Evolutionary conservation across 2,797 vertebrate species (phyloP), one percentile per base, ranked within the genome.

Genomic region (Bufotes viridis): DNA sequence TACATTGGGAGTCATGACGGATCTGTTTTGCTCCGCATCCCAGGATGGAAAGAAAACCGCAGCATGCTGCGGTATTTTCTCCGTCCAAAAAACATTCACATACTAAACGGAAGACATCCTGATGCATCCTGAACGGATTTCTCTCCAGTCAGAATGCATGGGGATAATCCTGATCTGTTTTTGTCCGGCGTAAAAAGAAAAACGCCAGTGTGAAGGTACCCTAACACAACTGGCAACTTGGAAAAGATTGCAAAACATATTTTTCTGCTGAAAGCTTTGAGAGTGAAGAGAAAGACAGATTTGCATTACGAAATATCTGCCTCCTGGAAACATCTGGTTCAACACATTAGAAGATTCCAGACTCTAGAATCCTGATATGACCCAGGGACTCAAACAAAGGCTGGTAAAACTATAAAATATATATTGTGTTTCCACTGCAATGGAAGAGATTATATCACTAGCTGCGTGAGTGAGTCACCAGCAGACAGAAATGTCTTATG

Each of bases 381-480:
- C 82, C 82, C 29, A 74, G 20, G 20, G 29, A 61, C 70, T 24
- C 20, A 65, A 15, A 85, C 72, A 58, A 34, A 81, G 24, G 22
- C 78, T 87, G 51, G 49, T 60, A 51, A 60, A 61, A 60, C 70
- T 24, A 24, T 78, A 65, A 79, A 86, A 86, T 53, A 70, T 78
- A 79, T 65, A 49, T 80, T 51, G 51, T 49, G 34, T 88, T 88
- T 81, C 76, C 75, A 49, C 42, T 55, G 75, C 51, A 49, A 61
- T 72, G 74, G 87, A 78, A 87, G n/a, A 72, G 24, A 87, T 88
- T 81, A 76, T 76, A 76, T 88, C 67, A 63, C 75, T 78, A 88
- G 61, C 18, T 51, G 57, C 78, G 65, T 26, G n/a, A 72, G 58
- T 74, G 82, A 84, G 82, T 88, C 82, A 84, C 29, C 17, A 74